phyloP scores from a whole-genome alignment of 1,140 invertebrate genomes.

The Phthorimaea operculella region DNA sequence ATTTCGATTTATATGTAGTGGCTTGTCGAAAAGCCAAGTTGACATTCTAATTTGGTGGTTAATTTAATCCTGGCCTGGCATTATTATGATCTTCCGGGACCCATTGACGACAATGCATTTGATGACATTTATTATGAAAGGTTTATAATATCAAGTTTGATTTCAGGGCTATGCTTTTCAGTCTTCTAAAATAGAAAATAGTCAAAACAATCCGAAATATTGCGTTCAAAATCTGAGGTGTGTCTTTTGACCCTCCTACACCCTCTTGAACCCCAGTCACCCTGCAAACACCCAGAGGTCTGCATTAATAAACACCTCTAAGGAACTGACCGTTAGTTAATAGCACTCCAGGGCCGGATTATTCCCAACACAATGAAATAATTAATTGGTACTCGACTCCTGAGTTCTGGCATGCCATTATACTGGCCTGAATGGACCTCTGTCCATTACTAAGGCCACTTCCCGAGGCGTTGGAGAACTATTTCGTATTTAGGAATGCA shows the following conservation, averaged over 20 bases:
- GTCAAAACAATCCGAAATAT: too few relatives aligned
- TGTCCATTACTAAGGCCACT: conserved; percentile 32
- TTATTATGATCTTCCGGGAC: too few relatives aligned
- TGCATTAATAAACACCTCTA: conserved; percentile 60
- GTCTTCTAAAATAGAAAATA: too few relatives aligned
- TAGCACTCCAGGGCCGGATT: conserved; percentile 44
- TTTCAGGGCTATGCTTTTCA: too few relatives aligned
- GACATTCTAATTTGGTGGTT: conserved; percentile 31
- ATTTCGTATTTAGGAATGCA: conserved; percentile 11
- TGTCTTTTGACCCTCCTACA: too few relatives aligned
- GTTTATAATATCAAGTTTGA: too few relatives aligned
- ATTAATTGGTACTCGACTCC: conserved; percentile 63
- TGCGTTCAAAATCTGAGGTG: too few relatives aligned
- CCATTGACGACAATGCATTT: too few relatives aligned
- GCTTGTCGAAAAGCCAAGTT: conserved; percentile 25
- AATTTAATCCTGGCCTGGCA: not conserved
- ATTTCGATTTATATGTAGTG: conserved; percentile 40
- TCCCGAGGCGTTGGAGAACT: conserved; percentile 12
- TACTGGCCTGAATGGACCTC: conserved; percentile 20
- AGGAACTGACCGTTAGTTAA: conserved; percentile 61
- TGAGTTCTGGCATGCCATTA: conserved; percentile 43
- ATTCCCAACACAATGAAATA: conserved; percentile 58
- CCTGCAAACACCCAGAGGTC: not conserved
- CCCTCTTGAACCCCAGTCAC: not conserved
- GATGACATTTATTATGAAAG: too few relatives aligned